Evolutionary conservation across 2,797 vertebrate genomes (phyloP).

Genomic region (Lithobates sylvaticus): DNA sequence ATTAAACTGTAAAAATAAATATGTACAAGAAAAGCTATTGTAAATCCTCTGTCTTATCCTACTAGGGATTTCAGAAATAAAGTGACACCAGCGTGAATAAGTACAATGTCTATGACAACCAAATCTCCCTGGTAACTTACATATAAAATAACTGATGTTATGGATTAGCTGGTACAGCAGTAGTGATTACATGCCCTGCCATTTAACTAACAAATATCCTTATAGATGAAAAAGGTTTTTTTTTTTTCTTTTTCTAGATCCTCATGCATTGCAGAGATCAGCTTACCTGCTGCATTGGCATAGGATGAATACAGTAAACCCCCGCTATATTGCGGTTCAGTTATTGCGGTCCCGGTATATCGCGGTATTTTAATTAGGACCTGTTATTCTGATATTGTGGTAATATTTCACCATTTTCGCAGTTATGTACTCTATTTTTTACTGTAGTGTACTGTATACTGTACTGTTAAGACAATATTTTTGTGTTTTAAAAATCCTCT

Average conservation of each 20-base stretch:
- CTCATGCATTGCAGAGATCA: too few species aligned
- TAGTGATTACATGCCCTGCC: constrained; percentile 26
- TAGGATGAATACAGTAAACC: too few species aligned
- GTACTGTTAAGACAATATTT: too few species aligned
- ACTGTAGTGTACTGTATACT: too few species aligned
- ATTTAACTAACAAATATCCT: neutral
- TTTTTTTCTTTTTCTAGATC: neutral
- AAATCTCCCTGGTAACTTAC: constrained; percentile 26
- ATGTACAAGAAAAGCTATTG: neutral
- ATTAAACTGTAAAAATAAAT: neutral
- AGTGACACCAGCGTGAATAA: neutral
- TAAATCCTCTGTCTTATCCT: neutral
- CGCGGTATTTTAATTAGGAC: too few species aligned
- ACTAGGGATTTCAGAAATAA: neutral
- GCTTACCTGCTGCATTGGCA: too few species aligned
- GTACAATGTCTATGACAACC: neutral
- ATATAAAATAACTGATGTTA: neutral
- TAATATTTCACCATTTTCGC: too few species aligned
- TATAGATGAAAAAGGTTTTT: neutral
- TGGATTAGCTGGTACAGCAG: constrained; percentile 14
- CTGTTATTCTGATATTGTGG: too few species aligned
- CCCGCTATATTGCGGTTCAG: too few species aligned
- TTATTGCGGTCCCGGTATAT: too few species aligned
- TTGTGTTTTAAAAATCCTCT: too few species aligned
- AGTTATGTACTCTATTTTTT: too few species aligned